Percentiles rank a stretch among this genome's conserved stretches.
Evolutionary conservation across 2,888 invertebrate genomes (phyloP).

Genomic region (Congeria kusceri): DNA sequence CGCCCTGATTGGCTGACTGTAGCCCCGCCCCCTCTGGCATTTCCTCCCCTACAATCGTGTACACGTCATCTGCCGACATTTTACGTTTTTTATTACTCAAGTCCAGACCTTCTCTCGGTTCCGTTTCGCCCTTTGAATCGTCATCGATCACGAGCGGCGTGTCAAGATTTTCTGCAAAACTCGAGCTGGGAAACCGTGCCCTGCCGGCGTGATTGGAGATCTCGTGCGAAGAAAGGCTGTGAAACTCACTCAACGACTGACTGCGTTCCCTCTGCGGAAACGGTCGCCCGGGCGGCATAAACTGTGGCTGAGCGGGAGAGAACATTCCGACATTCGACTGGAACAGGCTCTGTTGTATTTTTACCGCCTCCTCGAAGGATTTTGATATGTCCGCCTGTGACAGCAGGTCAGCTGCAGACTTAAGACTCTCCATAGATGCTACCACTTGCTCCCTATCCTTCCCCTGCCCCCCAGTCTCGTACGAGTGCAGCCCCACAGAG

Average conservation of each 20-base stretch:
- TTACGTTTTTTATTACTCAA: slow-evolving; percentile 60
- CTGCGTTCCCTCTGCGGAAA: slow-evolving; percentile 47
- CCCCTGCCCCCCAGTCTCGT: slow-evolving; percentile 20
- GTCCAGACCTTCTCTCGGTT: slow-evolving; percentile 54
- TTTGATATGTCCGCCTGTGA: slow-evolving; percentile 50
- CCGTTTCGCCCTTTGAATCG: slow-evolving; percentile 27
- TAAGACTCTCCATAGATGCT: slow-evolving; percentile 19
- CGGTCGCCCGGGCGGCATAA: slow-evolving; percentile 39
- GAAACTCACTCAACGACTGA: slow-evolving; percentile 62
- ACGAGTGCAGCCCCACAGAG: slow-evolving; percentile 25
- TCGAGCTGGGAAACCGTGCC: slow-evolving; percentile 58
- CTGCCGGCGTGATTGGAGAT: slow-evolving; percentile 25
- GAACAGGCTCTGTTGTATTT: slow-evolving; percentile 52
- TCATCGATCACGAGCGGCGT: slow-evolving; percentile 58
- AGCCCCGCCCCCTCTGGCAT: slow-evolving; percentile 20
- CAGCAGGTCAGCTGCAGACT: slow-evolving; percentile 27
- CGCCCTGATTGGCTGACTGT: slow-evolving; percentile 28
- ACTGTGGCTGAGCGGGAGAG: slow-evolving; percentile 52
- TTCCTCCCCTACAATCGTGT: slow-evolving; percentile 14
- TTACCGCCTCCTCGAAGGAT: slow-evolving; percentile 54
- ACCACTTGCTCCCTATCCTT: slow-evolving; percentile 41
- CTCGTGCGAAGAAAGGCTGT: slow-evolving; percentile 40
- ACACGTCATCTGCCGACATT: slow-evolving; percentile 58
- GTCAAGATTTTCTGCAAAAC: slow-evolving; percentile 59
- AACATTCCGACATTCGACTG: slow-evolving; percentile 54